Evolutionary conservation across 2,888 invertebrate species (phyloP), one percentile per base, ranked within the genome.

Genomic region (Exocentrus adspersus): DNA sequence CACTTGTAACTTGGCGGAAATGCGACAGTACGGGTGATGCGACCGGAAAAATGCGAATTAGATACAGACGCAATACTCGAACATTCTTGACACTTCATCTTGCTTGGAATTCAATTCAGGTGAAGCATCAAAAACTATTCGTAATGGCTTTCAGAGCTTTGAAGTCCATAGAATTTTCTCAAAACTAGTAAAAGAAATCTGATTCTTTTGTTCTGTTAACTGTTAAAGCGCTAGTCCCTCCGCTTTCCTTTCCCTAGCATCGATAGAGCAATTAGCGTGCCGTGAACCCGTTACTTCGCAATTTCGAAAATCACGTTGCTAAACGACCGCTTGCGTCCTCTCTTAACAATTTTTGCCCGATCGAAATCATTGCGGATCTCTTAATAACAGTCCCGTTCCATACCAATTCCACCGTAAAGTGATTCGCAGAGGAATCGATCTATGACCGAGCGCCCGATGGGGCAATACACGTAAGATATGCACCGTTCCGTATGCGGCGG

Each of bases 1-100:
- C 78, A 79, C 77, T 73, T 62, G 51, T 48, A 53, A 53, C 53
- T 53, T 24, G 21, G 42, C 53, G 53, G 53, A 53, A 42, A 42
- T 48, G 21, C 42, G 14, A 19, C 42, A 53, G 53, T 53, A 30
- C 20, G 21, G 53, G 53, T 41, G 41, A 5, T 53, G 32, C 12
- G 37, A 3, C 14, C n/a, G 12, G 12, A 12, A 37, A 12, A 12
- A 2, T 12, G 14, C 12, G 14, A 37, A 12, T 14, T 12, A 6
- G 24, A 3, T 24, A 5, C 24, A n/a, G n/a, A 24, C 24, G 24
- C 24, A 24, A 3, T 24, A 7, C 4, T 24, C 7, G 7, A 24
- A 24, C 24, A 5, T n/a, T n/a, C n/a, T n/a, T n/a, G n/a, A n/a
- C n/a, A n/a, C n/a, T n/a, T n/a, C n/a, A n/a, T n/a, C n/a, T n/a